A percentile compares a stretch with the other conserved stretches of the same genome.
These are phyloP conservation scores for Aurelia sp. DNA, from an alignment of 30 jellyfish, hydroid and myxozoan species.

Conservation along the genomic window DNA sequence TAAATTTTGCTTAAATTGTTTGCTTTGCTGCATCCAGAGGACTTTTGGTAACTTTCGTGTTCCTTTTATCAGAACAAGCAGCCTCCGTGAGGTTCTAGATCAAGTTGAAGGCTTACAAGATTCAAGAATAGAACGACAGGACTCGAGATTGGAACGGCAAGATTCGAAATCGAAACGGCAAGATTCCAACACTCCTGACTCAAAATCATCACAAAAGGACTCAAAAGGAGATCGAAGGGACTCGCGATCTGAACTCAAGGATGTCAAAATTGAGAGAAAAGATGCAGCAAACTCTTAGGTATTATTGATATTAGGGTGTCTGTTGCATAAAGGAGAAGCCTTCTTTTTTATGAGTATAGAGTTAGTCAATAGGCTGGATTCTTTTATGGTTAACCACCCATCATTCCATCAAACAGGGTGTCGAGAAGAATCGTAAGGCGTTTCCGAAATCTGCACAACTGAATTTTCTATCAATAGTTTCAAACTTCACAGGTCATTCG, in stretches of 20 bases:
- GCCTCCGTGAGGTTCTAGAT: conserved; percentile 73
- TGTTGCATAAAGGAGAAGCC: not conserved
- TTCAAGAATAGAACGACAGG: conserved; percentile 73
- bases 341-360: too few species aligned
- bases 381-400: too few species aligned
- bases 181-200: conserved; percentile 40
- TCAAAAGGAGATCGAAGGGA: conserved; percentile 42
- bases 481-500: too few species aligned
- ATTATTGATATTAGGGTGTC: conserved; percentile 1
- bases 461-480: too few species aligned
- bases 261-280: conserved; percentile 35
- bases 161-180: conserved; percentile 51
- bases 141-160: conserved; percentile 58
- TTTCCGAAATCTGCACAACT: too few species aligned
- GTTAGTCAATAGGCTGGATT: too few species aligned
- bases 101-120: conserved; percentile 93
- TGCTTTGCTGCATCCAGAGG: too few species aligned
- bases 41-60: not conserved
- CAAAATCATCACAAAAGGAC: conserved; percentile 36
- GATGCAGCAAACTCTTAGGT: conserved; percentile 32
- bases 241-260: conserved; percentile 26
- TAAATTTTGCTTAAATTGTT: too few species aligned
- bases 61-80: conserved; percentile 43
- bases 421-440: too few species aligned
- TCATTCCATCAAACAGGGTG: too few species aligned